These are phyloP conservation scores for Coreius guichenoti DNA, from an alignment of 2,797 vertebrate genomes.

Conservation along the genomic window DNA sequence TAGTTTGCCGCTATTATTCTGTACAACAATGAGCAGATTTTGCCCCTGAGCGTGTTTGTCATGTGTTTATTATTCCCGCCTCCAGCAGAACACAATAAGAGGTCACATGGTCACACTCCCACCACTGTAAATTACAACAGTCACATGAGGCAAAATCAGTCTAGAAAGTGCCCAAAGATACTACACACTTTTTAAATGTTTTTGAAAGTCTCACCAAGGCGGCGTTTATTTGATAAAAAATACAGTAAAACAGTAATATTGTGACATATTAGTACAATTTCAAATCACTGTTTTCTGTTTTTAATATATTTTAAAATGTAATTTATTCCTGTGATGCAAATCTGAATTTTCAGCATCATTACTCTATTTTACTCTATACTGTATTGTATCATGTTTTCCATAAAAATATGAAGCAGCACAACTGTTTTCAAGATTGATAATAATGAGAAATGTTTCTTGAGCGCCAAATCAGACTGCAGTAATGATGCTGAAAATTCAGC, in stretches of 20 bases:
- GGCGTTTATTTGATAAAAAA: not conserved
- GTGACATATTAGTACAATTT: too few species aligned
- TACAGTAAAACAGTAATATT: not conserved
- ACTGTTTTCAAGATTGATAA: too few species aligned
- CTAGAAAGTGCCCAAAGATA: not conserved
- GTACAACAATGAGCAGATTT: constrained; percentile 20
- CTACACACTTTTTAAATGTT: not conserved
- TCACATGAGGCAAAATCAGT: not conserved
- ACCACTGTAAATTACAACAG: constrained; percentile 9
- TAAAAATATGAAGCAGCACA: too few species aligned
- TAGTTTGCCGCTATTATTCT: not conserved
- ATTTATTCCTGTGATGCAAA: not conserved
- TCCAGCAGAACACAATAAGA: not conserved
- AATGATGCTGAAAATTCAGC: too few species aligned
- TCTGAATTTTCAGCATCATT: too few species aligned
- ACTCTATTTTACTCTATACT: too few species aligned
- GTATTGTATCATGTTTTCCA: too few species aligned
- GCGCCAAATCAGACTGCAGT: too few species aligned
- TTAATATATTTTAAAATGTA: not conserved
- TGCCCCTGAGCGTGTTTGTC: not conserved
- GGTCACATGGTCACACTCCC: not conserved
- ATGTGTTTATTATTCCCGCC: not conserved
- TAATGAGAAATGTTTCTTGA: too few species aligned
- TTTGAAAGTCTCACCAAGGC: not conserved
- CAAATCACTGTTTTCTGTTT: too few species aligned